Base-by-base conservation (phyloP, 92 coral and sea anemone genomes). In the Umimayanthus chanpuru region DNA sequence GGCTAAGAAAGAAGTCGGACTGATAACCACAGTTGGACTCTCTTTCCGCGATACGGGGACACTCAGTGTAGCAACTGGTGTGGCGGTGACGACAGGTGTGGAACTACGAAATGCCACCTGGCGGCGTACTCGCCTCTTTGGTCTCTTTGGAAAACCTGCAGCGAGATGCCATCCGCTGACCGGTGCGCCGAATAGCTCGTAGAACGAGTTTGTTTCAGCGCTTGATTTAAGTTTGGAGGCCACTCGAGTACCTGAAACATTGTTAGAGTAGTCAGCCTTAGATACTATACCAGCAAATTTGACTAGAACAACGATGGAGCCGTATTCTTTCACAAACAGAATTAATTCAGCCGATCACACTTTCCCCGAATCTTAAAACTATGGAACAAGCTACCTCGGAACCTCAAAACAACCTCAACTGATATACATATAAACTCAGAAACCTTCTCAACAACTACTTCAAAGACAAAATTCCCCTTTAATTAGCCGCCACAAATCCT, bases 141-240 rank as follows among this genome's bases (percentile, higher is more conserved):
- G 90, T 47, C 84, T 90, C 85, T 97, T 94, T 21, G 93, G 96
- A 70, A 82, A 89, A 32, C 98, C 99, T 81, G 93, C 90, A 26
- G 94, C 89, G 78, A 97, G 92, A 76, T 97, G 98, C 99, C 99
- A 97, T 76, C 93, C 97, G 75, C 87, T 89, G 74, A 97, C 98
- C n/a, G 97, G 98, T 30, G 90, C 91, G 0, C 92, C 85, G 36
- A 97, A 89, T 32, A 88, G 81, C 18, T 89, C 85, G 75, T 88
- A 41, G 66, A 97, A 97, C 26, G 93, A 91, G 47, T 94, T 95
- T 39, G 92, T 96, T 80, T 94, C 97, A 26, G 99, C 91, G 55
- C 96, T 93, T 58, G 97, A 97, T 82, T 95, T 97, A n/a, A 97
- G 85, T 78, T 89, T 78, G 16, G 93, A 91, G 6, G 94, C 96